Base-by-base conservation (phyloP, 1,140 invertebrate species). In the Drosophila fuyamai region DNA sequence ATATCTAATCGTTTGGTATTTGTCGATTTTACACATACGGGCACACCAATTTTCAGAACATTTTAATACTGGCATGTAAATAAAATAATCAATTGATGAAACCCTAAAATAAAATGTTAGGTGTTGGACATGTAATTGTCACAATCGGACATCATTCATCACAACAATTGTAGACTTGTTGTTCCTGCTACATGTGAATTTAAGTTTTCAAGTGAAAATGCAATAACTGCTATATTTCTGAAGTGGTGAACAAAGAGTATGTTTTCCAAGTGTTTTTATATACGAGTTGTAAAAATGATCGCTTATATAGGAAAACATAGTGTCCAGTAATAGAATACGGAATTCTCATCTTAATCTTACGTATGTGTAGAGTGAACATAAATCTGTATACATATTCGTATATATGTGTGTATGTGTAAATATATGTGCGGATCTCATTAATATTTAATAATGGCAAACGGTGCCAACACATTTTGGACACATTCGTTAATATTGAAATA, bases 41-140 rank as follows among this genome's bases (percentile, higher is more conserved):
- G n/a, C 59, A 61, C 59, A 56, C 38, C 29, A 41, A 41, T 61
- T 61, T 61, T 61, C 59, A 38, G 50, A 61, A 57, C 50, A 41
- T 61, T 60, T 55, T 55, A 60, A 60, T 61, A 58, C 55, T 62
- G 60, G 40, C 60, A 62, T 62, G 60, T 62, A 62, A 62, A 62
- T 62, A 62, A 62, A 62, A 62, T 40, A 62, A 62, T 62, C 60
- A 62, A 62, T 62, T 62, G 60, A 60, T 41, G 55, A 41, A 62
- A 62, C 54, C 27, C 54, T 16, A 43, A 16, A 32, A 62, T 43
- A 59, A 62, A 59, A 62, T 59, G 18, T 59, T 54, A 62, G 43
- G 59, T 59, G 43, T 59, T 62, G 7, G 43, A 35, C 27, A 14
- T 41, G 60, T 27, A 14, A 43, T 14, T 58, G 60, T 23, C 12